Evolutionary conservation across 2,113 vertebrate species (phyloP), one percentile per base, ranked within the genome.

Genomic region (Labeo catla): DNA sequence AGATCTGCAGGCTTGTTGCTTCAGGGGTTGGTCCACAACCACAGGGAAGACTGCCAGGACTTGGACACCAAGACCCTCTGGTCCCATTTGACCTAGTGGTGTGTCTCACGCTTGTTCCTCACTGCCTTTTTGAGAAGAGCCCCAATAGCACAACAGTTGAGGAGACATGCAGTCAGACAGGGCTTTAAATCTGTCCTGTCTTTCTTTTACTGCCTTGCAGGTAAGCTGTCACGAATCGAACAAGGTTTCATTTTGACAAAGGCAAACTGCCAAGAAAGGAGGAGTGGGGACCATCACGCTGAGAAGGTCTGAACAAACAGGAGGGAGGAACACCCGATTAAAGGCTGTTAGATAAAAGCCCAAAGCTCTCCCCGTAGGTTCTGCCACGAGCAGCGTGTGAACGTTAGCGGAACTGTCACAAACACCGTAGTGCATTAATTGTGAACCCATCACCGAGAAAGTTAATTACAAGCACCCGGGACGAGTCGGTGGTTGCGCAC

Each of bases 381-480:
- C 68, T 72, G 84, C 89, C 10, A 54, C 84, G 65, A 88, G 81
- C 72, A 43, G 52, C 39, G 4, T 66, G 65, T 23, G 76, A 89
- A n/a, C 61, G 8, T 87, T 89, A 83, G 78, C 54, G 8, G 68
- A 57, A 76, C 87, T 91, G 91, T 91, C 93, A 93, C 89, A 89
- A 92, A 91, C 90, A 84, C 84, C 50, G 79, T 50, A 79, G 91
- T 84, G 89, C 89, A 88, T 92, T 91, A 92, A 93, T 87, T 89
- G 90, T 77, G 80, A 79, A 89, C 85, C 74, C 73, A 88, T 87
- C 87, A 79, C 83, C 12, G 84, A 83, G n/a, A 73, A 74, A 91
- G 89, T 93, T 93, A 94, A 94, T 94, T 94, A 93, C 79, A 82
- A 86, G 23, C 80, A 49, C 74, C 78, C 12, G 15, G 45, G 88